Evolutionary conservation across 37 sponge, comb jelly and placozoan species (phyloP).

Genomic region (Spongilla lacustris): DNA sequence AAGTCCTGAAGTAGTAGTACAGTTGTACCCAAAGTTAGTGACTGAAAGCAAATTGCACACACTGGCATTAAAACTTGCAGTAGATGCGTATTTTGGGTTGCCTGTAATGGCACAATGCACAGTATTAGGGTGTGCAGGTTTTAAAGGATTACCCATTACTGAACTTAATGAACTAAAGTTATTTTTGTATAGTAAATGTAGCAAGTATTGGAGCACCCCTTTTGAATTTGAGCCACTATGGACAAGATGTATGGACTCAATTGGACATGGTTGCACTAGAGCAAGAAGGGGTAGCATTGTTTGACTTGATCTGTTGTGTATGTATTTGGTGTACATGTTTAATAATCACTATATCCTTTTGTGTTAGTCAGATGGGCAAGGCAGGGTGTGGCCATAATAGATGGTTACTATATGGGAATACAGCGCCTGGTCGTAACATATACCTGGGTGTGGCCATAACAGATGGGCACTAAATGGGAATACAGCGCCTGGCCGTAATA

Average conservation of each 20-base stretch:
- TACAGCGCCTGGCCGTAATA: not conserved
- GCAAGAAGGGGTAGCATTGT: no score
- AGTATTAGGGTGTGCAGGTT: not conserved
- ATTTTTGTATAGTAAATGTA: no score
- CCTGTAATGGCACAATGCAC: conserved; percentile 1
- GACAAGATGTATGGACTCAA: no score
- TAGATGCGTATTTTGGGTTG: not conserved
- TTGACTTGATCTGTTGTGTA: no score
- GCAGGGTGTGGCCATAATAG: not conserved
- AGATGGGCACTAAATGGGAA: not conserved
- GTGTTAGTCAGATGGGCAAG: not conserved
- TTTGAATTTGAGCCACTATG: no score
- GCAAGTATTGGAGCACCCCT: no score
- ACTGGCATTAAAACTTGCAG: conserved; percentile 1
- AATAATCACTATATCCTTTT: not conserved
- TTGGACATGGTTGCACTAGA: no score
- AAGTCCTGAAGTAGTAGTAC: not conserved
- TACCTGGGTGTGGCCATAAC: not conserved
- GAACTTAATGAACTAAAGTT: no score
- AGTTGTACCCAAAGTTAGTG: not conserved
- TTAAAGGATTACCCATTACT: not conserved
- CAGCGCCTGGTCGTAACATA: not conserved
- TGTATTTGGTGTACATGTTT: no score
- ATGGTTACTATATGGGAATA: not conserved
- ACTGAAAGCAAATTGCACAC: not conserved